Evolutionary conservation across 1,140 invertebrate species (phyloP).

Genomic region (Piezodorus guildinii): DNA sequence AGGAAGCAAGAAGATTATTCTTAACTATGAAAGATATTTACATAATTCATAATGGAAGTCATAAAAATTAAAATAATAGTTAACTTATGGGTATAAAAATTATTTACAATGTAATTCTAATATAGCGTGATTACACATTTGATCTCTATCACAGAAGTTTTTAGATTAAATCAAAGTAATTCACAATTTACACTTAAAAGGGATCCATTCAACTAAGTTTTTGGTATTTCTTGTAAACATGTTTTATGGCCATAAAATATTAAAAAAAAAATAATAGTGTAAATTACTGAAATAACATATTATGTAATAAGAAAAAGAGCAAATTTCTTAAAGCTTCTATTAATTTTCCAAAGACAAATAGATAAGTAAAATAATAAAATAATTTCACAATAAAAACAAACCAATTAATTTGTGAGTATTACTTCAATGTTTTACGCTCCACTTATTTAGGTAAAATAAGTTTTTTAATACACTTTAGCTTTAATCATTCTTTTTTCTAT

Average conservation of each 20-base stretch:
- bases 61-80: neutral
- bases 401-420: too few species aligned
- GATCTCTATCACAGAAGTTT: slow-evolving; percentile 15
- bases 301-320: too few species aligned
- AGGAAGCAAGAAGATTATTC: slow-evolving; percentile 12
- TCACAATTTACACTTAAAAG: neutral
- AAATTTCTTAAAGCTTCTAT: too few species aligned
- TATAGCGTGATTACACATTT: slow-evolving; percentile 9
- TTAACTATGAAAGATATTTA: slow-evolving; percentile 7
- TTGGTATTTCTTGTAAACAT: neutral
- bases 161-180: neutral
- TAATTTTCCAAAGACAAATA: too few species aligned
- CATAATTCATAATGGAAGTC: slow-evolving; percentile 5
- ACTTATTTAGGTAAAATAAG: too few species aligned
- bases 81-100: neutral
- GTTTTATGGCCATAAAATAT: neutral
- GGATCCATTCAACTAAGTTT: neutral
- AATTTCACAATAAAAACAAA: too few species aligned
- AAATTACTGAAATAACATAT: too few species aligned
- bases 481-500: neutral
- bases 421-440: too few species aligned
- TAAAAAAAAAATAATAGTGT: too few species aligned
- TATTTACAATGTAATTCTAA: slow-evolving; percentile 8
- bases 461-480: neutral
- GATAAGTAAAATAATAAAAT: too few species aligned